These are phyloP conservation scores for Epizoanthus scotinus DNA, from an alignment of 92 coral and sea anemone genomes.

Conservation along the genomic window DNA sequence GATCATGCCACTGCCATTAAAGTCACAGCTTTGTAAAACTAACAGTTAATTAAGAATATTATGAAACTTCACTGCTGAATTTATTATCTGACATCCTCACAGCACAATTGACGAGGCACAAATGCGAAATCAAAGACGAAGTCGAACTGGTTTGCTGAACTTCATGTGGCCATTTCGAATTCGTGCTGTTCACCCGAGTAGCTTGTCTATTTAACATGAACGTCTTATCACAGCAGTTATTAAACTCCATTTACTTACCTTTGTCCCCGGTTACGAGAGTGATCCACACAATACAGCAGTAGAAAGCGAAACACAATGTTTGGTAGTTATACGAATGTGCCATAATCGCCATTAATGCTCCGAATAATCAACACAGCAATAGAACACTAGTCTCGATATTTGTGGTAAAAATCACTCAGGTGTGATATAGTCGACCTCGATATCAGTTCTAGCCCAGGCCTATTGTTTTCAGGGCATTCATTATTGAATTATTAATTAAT, in stretches of 20 bases:
- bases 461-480: neutral
- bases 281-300: slow-evolving; percentile 2
- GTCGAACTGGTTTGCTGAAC: no score
- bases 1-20: no score
- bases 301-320: neutral
- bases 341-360: neutral
- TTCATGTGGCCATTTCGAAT: no score
- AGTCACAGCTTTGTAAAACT: no score
- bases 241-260: neutral
- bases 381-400: neutral
- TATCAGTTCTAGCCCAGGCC: neutral
- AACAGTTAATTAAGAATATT: no score
- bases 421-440: slow-evolving; percentile 12
- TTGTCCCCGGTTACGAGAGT: neutral
- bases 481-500: neutral
- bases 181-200: no score
- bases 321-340: neutral
- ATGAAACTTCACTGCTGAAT: no score
- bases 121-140: no score
- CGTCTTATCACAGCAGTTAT: no score
- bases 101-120: no score
- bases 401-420: slow-evolving; percentile 7
- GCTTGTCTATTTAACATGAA: no score
- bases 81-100: no score
- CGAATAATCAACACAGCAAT: neutral